phyloP scores from a whole-genome alignment of 2,113 vertebrate genomes.

The Datnioides undecimradiatus region DNA sequence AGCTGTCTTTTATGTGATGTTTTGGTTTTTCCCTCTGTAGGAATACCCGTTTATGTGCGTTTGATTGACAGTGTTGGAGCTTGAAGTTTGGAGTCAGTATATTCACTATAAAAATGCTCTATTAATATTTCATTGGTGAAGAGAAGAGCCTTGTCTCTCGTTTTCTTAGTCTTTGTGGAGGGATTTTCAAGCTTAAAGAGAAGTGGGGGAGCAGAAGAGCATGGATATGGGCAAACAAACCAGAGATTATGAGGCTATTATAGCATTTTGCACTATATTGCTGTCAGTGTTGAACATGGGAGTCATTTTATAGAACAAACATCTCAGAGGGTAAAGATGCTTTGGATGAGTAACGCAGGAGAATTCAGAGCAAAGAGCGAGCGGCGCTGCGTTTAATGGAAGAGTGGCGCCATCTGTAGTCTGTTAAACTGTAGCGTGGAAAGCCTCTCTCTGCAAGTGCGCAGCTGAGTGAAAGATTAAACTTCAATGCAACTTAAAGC shows the following conservation, averaged over 20 bases:
- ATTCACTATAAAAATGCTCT: slow-evolving; percentile 35
- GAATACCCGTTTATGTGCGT: slow-evolving; percentile 21
- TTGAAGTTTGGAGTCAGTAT: slow-evolving; percentile 35
- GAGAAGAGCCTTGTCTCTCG: slow-evolving; percentile 24
- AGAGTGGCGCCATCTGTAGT: slow-evolving; percentile 56
- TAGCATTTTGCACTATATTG: background rate
- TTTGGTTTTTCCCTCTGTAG: slow-evolving; percentile 35
- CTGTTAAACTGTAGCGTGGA: background rate
- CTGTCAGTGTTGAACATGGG: background rate
- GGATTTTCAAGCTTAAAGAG: slow-evolving; percentile 8
- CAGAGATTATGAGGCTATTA: background rate
- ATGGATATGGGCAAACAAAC: background rate
- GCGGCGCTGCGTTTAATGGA: background rate
- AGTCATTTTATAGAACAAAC: too few relatives aligned
- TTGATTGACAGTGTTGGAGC: slow-evolving; percentile 49
- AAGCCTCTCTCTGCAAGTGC: too few relatives aligned
- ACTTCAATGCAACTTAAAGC: too few relatives aligned
- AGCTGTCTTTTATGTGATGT: slow-evolving; percentile 42
- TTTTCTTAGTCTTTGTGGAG: slow-evolving; percentile 35
- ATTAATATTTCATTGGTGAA: slow-evolving; percentile 55
- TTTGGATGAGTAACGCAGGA: background rate
- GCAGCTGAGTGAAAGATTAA: too few relatives aligned
- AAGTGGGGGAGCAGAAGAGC: slow-evolving; percentile 13
- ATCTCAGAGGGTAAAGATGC: background rate
- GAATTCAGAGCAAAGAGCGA: rapidly evolving